These are phyloP conservation scores for Acromyrmex heyeri DNA, from an alignment of 1,140 invertebrate species.

Conservation along the genomic window DNA sequence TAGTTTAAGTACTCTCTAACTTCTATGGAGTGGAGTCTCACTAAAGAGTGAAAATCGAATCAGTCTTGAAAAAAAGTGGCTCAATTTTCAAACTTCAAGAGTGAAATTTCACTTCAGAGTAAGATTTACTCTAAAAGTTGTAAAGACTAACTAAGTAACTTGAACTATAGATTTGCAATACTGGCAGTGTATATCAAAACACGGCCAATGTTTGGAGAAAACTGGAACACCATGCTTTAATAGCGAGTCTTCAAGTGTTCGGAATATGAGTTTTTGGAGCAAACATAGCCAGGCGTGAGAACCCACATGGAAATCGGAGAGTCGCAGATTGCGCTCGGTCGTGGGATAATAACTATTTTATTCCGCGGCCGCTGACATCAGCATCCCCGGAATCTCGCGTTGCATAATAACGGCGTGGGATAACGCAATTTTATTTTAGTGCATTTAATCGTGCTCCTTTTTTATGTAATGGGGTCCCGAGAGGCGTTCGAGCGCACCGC, in stretches of 20 bases:
- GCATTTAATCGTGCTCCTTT: conserved; percentile 23
- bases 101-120: too few species aligned
- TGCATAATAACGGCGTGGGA: conserved; percentile 48
- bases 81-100: too few species aligned
- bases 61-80: too few species aligned
- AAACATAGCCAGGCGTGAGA: conserved; percentile 22
- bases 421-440: conserved; percentile 38
- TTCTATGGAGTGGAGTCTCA: too few species aligned
- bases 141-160: too few species aligned
- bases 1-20: too few species aligned
- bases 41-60: too few species aligned
- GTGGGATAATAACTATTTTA: conserved; percentile 54
- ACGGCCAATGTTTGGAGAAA: not conserved
- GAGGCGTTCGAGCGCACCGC: conserved; percentile 2
- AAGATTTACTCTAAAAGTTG: too few species aligned
- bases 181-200: too few species aligned
- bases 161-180: too few species aligned
- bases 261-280: conserved; percentile 8
- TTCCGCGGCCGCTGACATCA: conserved; percentile 13
- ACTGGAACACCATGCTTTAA: not conserved
- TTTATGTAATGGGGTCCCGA: conserved; percentile 11
- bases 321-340: conserved; percentile 5
- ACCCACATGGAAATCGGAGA: conserved; percentile 11
- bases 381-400: conserved; percentile 39
- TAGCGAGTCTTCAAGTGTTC: not conserved